Base-by-base conservation (phyloP, 2,888 invertebrate species). In the Coleophora deauratella region DNA sequence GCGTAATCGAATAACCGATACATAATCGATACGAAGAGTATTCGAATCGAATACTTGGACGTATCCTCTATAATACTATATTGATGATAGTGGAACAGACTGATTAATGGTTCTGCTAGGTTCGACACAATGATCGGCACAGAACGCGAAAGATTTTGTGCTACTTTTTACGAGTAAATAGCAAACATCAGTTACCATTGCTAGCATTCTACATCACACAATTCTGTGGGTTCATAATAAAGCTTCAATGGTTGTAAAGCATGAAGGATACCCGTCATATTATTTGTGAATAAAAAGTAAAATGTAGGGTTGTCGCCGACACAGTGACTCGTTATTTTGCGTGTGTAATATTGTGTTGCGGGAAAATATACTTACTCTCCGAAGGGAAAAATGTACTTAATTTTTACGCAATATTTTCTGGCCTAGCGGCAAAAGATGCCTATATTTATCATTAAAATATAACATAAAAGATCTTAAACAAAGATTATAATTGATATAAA, bases 1-100 rank as follows among this genome's bases (percentile, higher is more conserved):
- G 63, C 67, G 62, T 80, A 80, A 82, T 78, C 78, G 80, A 80
- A 79, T 84, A 74, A 81, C 67, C 67, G 65, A 73, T 77, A 76
- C 70, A 73, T 75, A 79, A 78, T 78, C 79, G 71, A 75, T 81
- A 78, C 65, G 67, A 65, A 68, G 66, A 66, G 69, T 73, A 77
- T 79, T 61, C 69, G 72, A 78, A 76, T 81, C 77, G 70, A 75
- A 80, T 78, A 74, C 76, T 79, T 72, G 79, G 81, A 76, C 80
- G 74, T 73, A 73, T 76, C 70, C 59, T 66, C 67, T 80, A 80
- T 81, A 21, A 21, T 21, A 75, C 63, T 82, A 77, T 84, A 85
- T 84, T 84, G 84, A 82, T 84, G 84, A 75, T 81, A 75, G 75
- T 63, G 58, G 75, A 67, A 72, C 73, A 84, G 84, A 82, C 85